phyloP scores from a whole-genome alignment of 2,888 invertebrate genomes.

The Agrotis ipsilon region DNA sequence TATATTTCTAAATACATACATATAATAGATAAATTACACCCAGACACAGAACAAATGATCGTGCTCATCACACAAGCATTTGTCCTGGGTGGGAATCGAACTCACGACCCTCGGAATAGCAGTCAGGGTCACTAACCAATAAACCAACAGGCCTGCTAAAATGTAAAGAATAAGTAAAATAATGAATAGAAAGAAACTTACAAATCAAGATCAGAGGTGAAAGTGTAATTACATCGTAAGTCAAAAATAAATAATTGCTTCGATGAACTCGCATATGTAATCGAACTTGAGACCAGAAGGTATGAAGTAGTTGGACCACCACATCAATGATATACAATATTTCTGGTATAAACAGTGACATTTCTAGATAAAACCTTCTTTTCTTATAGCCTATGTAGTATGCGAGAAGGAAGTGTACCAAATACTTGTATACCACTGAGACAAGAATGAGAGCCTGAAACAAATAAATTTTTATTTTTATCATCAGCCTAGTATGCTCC shows the following conservation, averaged over 20 bases:
- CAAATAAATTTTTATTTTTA: conserved; percentile 1
- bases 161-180: too few species aligned
- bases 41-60: too few species aligned
- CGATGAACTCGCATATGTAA: conserved; percentile 78
- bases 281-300: conserved; percentile 80
- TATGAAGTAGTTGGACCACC: conserved; percentile 75
- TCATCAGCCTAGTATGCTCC: too few species aligned
- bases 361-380: conserved; percentile 61
- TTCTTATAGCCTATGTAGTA: conserved; percentile 69
- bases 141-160: too few species aligned
- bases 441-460: conserved; percentile 77
- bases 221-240: conserved; percentile 76
- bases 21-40: too few species aligned
- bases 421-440: conserved; percentile 75
- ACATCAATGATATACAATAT: conserved; percentile 75
- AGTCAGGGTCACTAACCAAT: too few species aligned
- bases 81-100: too few species aligned
- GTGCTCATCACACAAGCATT: too few species aligned
- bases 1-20: too few species aligned
- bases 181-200: conserved; percentile 78
- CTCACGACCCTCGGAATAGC: too few species aligned
- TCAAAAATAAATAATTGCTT: conserved; percentile 70
- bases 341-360: conserved; percentile 71
- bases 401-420: conserved; percentile 75
- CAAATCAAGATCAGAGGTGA: conserved; percentile 74